Percentiles rank a stretch among this genome's conserved stretches.
These are phyloP conservation scores for Bacillus rossius DNA, from an alignment of 1,140 invertebrate genomes.

Conservation along the genomic window DNA sequence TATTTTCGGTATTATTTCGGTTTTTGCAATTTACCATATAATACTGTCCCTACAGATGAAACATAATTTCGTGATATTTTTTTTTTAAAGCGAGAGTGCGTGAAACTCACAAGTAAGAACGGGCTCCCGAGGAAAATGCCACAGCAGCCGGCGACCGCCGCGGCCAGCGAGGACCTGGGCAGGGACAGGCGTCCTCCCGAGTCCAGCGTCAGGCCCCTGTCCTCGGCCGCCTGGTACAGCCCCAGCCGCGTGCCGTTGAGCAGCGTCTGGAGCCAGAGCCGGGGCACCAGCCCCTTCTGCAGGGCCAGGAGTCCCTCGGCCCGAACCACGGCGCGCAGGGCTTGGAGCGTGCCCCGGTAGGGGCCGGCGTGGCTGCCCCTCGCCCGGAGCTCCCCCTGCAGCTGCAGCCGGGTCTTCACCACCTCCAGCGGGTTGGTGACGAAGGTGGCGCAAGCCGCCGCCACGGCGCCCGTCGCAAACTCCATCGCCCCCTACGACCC, in stretches of 20 bases:
- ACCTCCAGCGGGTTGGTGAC: conserved; percentile 78
- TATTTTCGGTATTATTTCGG: too few relatives aligned
- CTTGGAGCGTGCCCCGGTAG: conserved; percentile 64
- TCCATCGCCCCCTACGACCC: too few relatives aligned
- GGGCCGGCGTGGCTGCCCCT: conserved; percentile 55
- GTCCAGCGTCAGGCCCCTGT: conserved; percentile 61
- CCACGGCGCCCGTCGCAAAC: conserved; percentile 53
- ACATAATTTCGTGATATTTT: too few relatives aligned
- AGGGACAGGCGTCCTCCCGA: conserved; percentile 62
- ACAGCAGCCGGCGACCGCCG: conserved; percentile 63
- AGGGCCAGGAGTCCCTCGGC: conserved; percentile 65
- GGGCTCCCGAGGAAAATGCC: conserved; percentile 75
- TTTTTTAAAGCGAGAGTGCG: too few relatives aligned
- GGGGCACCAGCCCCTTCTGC: conserved; percentile 85
- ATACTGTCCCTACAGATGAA: too few relatives aligned
- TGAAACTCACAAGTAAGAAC: conserved; percentile 59
- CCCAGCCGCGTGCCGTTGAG: conserved; percentile 70
- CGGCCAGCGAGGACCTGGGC: conserved; percentile 57
- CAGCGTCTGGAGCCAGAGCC: conserved; percentile 63
- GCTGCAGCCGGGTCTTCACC: conserved; percentile 83
- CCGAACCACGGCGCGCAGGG: conserved; percentile 55
- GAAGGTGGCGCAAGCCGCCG: conserved; percentile 56
- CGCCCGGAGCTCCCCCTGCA: conserved; percentile 79
- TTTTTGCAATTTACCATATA: too few relatives aligned
- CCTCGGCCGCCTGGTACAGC: conserved; percentile 64